phyloP scores from a whole-genome alignment of 2,797 vertebrate species.

The Rallus crepitans region DNA sequence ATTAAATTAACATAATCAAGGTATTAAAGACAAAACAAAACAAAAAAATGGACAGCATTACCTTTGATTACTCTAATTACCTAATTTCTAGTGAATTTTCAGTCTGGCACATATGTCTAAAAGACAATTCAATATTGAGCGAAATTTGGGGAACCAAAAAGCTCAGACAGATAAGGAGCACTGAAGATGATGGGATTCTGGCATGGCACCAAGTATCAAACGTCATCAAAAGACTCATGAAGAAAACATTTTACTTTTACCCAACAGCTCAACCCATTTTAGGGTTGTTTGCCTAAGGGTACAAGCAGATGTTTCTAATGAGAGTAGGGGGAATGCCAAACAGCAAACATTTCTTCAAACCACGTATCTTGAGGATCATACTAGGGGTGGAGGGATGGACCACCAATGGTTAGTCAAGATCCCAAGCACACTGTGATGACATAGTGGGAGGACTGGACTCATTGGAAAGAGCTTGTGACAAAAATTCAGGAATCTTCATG shows the following conservation, averaged over 20 bases:
- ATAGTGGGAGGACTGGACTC: not conserved
- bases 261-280: not conserved
- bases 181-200: not conserved
- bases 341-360: not conserved
- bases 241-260: not conserved
- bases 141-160: not conserved
- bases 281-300: not conserved
- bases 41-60: not conserved
- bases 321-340: not conserved
- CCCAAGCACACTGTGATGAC: not conserved
- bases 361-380: not conserved
- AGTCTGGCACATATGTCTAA: not conserved
- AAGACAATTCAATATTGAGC: not conserved
- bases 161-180: not conserved
- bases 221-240: not conserved
- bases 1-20: not conserved
- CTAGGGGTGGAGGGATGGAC: not conserved
- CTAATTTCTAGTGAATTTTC: not conserved
- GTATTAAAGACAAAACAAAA: not conserved
- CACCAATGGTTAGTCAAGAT: not conserved
- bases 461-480: not conserved
- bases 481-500: not conserved
- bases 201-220: fast-evolving
- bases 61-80: not conserved
- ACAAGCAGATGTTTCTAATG: not conserved